Base-by-base conservation (phyloP, 1,140 invertebrate species). In the Idris sp. region DNA sequence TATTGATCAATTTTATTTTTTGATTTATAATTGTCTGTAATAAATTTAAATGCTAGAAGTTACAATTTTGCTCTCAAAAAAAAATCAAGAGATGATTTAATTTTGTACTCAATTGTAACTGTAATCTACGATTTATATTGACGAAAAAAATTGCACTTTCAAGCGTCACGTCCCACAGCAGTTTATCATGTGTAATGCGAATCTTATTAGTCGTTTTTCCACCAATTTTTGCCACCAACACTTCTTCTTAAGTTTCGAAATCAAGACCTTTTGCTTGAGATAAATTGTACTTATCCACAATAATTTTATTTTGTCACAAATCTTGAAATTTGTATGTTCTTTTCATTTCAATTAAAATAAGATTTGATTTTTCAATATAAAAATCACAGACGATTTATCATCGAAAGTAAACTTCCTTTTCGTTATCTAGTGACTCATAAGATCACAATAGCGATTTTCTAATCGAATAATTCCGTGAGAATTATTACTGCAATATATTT, bases 201-300 rank as follows among this genome's bases (percentile, higher is more conserved):
- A 54, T 54, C 38, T 54, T 41, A 54, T 41, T 54, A 54, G 51
- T 54, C 10, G 51, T 54, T 54, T 41, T 54, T 44, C 25, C 51
- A 14, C 11, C n/a, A n/a, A n/a, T n/a, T n/a, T n/a, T n/a, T n/a
- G n/a, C n/a, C n/a, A n/a, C n/a, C n/a, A n/a, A n/a, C n/a, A n/a
- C n/a, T n/a, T n/a, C n/a, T n/a, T n/a, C n/a, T n/a, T n/a, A n/a
- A n/a, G 4, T 33, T 16, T 58, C 26, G 28, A 22, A 18, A 15
- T 9, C n/a, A 19, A 13, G 11, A 18, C 8, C 44, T 58, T 58
- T 58, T 58, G 38, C 13, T 4, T 8, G 8, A 26, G 13, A 7
- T 10, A 43, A 43, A 10, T 10, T 4, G 18, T n/a, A 11, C n/a
- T n/a, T n/a, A n/a, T n/a, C n/a, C n/a, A n/a, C n/a, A n/a, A n/a